Evolutionary conservation across 2,888 invertebrate species (phyloP).

Genomic region (Dicranocentrus wangi): DNA sequence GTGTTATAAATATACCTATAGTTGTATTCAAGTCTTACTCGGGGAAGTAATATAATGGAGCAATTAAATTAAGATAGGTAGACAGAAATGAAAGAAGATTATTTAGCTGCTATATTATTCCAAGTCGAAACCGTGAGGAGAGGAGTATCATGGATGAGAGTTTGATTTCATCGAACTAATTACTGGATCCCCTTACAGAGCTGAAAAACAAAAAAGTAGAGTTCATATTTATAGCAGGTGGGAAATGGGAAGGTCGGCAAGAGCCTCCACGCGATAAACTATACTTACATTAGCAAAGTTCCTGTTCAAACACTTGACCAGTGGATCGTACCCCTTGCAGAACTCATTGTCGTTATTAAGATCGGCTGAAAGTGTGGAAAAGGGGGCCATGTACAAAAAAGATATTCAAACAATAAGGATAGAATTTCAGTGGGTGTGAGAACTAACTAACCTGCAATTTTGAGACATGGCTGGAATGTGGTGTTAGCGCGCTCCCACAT

Average conservation of each 20-base stretch:
- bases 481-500: slow-evolving; percentile 39
- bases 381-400: too few relatives aligned
- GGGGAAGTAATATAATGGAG: slow-evolving; percentile 18
- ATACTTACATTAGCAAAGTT: slow-evolving; percentile 61
- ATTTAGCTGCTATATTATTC: too few relatives aligned
- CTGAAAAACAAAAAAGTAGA: slow-evolving; percentile 9
- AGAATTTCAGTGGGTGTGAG: too few relatives aligned
- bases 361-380: background rate
- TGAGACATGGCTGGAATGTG: slow-evolving; percentile 55
- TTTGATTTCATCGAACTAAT: too few relatives aligned
- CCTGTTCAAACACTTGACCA: slow-evolving; percentile 66
- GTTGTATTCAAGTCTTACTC: slow-evolving; percentile 28
- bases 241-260: too few relatives aligned
- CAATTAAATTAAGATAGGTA: background rate
- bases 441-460: slow-evolving; percentile 37
- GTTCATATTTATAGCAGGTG: background rate
- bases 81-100: too few relatives aligned
- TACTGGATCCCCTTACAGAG: slow-evolving; percentile 36
- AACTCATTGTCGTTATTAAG: slow-evolving; percentile 53
- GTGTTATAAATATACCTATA: too few relatives aligned
- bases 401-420: too few relatives aligned
- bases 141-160: too few relatives aligned
- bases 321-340: slow-evolving; percentile 67
- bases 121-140: background rate
- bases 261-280: too few relatives aligned